A percentile compares a stretch with the other conserved stretches of the same genome.
phyloP scores from a whole-genome alignment of 1,140 invertebrate genomes.

The Oryctes rhinoceros region DNA sequence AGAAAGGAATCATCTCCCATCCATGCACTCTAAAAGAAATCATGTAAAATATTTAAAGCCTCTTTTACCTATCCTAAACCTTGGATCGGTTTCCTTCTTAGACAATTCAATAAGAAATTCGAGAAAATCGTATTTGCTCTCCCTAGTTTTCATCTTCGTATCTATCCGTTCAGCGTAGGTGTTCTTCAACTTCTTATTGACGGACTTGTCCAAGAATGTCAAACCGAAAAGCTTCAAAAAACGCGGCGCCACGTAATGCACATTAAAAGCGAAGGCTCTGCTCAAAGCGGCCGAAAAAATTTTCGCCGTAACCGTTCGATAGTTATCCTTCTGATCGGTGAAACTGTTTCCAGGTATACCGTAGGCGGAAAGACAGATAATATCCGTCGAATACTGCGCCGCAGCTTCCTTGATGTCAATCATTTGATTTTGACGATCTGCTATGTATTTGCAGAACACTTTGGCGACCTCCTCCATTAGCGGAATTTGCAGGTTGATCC shows the following conservation, averaged over 20 bases:
- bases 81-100: slow-evolving; percentile 16
- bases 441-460: background rate
- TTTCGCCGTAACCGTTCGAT: background rate
- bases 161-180: slow-evolving; percentile 17
- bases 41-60: background rate
- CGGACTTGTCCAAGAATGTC: background rate
- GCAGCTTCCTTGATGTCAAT: background rate
- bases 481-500: background rate
- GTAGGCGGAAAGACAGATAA: slow-evolving; percentile 5
- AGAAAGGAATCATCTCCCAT: no score
- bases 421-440: background rate
- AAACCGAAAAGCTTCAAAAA: background rate
- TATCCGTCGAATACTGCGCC: slow-evolving; percentile 7
- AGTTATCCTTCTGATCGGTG: background rate
- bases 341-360: slow-evolving; percentile 18
- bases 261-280: slow-evolving; percentile 6
- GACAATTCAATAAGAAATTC: slow-evolving; percentile 25
- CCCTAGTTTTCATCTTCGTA: background rate
- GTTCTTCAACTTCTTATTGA: background rate
- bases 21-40: background rate
- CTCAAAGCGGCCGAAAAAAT: background rate
- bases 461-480: slow-evolving; percentile 18
- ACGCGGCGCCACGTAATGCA: slow-evolving; percentile 12
- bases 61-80: background rate
- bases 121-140: background rate